Evolutionary conservation across 2,888 invertebrate genomes (phyloP).

Genomic region (Dynastes hyllus): DNA sequence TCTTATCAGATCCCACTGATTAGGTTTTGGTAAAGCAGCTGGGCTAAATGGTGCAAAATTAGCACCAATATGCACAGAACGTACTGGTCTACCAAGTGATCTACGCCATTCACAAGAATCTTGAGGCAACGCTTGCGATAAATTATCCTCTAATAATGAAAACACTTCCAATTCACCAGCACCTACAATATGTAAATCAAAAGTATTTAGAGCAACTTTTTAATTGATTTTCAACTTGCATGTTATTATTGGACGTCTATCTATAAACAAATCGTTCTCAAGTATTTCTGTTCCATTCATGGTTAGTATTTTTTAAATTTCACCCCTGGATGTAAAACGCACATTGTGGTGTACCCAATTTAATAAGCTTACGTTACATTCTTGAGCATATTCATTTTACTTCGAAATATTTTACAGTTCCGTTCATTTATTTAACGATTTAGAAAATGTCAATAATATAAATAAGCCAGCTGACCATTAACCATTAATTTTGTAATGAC

Average conservation of each 20-base stretch:
- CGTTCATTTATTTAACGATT: conserved; percentile 46
- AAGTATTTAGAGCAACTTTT: background rate
- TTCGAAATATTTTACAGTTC: conserved; percentile 2
- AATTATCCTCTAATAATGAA: conserved; percentile 84
- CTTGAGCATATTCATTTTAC: conserved; percentile 6
- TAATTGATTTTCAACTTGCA: conserved; percentile 74
- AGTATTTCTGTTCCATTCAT: conserved; percentile 75
- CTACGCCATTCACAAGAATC: conserved; percentile 95
- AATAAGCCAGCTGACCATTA: conserved; percentile 31
- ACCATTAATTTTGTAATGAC: conserved; percentile 37
- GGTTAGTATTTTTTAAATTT: conserved; percentile 66
- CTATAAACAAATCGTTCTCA: conserved; percentile 49
- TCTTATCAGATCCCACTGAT: conserved; percentile 85
- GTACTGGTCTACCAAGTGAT: conserved; percentile 89
- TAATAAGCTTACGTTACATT: conserved; percentile 25
- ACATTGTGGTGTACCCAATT: conserved; percentile 59
- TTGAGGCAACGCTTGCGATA: conserved; percentile 86
- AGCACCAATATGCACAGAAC: conserved; percentile 88
- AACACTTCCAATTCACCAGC: conserved; percentile 91
- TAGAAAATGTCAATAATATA: conserved; percentile 56
- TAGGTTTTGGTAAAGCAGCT: conserved; percentile 82
- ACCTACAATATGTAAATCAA: conserved; percentile 67
- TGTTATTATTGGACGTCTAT: conserved; percentile 80
- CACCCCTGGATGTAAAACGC: conserved; percentile 64
- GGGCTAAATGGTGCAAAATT: conserved; percentile 87